Base-by-base conservation (phyloP, 2,797 vertebrate species). In the Sebastes trivittatus region DNA sequence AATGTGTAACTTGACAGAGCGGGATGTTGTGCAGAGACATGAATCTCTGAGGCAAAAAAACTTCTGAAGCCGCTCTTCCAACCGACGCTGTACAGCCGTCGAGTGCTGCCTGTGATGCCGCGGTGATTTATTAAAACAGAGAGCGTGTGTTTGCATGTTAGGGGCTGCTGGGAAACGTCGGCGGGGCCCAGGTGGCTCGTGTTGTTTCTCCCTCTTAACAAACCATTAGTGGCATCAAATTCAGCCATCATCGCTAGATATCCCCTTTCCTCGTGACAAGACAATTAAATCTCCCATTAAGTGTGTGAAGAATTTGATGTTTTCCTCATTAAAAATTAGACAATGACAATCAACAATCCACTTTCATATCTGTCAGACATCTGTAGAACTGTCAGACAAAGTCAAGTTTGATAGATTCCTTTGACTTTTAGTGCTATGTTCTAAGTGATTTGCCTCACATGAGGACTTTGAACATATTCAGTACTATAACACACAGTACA, bases 241-340 rank as follows among this genome's bases (percentile, higher is more conserved):
- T 92, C 87, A 87, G 83, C 88, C 82, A 23, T 89, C 90, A 85
- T 74, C 72, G 77, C 78, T 83, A 71, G 67, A 80, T 89, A 79
- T 88, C 84, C 34, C 76, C 84, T 88, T 49, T 91, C 74, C 83
- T 80, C 42, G 60, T 88, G 89, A 92, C 88, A 86, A 91, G 84
- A 89, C 87, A 93, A 92, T 94, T 91, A 91, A 90, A 92, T 84
- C 20, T 42, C 49, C 72, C 79, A 81, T 92, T 77, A 75, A 85
- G 85, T 81, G 84, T 55, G 80, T 76, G 65, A 71, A 58, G 55
- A 84, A 79, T 77, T 83, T 54, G 38, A 59, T 72, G 82, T 78
- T 68, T 88, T 89, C 88, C 85, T 92, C 86, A 85, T 93, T 90
- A 93, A 91, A 93, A 92, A 91, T 87, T 34, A 83, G 88, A 91